phyloP scores from a whole-genome alignment of 2,113 vertebrate genomes.

The Triplophysa dalaica region DNA sequence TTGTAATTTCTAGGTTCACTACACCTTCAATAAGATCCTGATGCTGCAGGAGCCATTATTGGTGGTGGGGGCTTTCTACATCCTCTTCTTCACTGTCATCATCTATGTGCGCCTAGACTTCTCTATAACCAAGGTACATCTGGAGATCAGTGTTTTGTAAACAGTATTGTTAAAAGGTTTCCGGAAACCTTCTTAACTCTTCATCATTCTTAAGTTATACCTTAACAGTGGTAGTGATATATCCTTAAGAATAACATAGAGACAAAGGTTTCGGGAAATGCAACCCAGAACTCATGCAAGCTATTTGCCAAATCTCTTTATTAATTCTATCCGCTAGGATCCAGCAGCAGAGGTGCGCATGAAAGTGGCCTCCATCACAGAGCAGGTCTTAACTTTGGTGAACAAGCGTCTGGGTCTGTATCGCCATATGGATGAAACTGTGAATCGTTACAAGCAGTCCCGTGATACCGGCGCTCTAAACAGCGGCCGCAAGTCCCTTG shows the following conservation, averaged over 20 bases:
- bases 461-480: conserved; percentile 89
- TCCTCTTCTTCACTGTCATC: conserved; percentile 97
- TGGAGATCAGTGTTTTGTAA: background rate
- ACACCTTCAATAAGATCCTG: conserved; percentile 95
- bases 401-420: conserved; percentile 95
- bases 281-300: too few species aligned
- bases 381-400: conserved; percentile 94
- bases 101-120: conserved; percentile 96
- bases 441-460: conserved; percentile 95
- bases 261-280: too few species aligned
- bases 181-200: too few species aligned
- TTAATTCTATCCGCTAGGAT: conserved; percentile 73
- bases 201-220: too few species aligned
- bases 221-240: too few species aligned
- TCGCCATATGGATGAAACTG: conserved; percentile 93
- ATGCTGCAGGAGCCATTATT: conserved; percentile 97
- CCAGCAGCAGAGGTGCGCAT: conserved; percentile 96
- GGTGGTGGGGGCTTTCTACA: conserved; percentile 95
- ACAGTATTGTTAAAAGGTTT: background rate
- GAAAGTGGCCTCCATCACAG: conserved; percentile 98
- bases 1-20: conserved; percentile 82
- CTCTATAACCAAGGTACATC: conserved; percentile 95
- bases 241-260: too few species aligned
- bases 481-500: conserved; percentile 88
- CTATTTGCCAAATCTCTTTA: background rate